Conservation (phyloP, 2,888 invertebrate genomes). For the Cataglyphis cursor region DNA sequence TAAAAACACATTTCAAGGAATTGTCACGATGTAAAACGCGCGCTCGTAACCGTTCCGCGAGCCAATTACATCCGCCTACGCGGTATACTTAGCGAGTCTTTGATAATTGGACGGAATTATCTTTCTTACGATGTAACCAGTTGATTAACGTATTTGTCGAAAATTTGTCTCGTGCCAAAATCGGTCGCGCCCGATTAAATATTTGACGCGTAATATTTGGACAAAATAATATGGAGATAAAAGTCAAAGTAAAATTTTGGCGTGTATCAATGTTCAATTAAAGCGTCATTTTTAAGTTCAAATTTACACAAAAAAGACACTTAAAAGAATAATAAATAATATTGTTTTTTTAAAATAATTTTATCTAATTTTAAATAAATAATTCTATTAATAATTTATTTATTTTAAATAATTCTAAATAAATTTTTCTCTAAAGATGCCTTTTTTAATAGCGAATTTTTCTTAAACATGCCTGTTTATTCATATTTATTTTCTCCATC, state of each 20-base stretch:
- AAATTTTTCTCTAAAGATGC: neutral
- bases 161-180: neutral
- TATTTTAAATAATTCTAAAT: too few relatives aligned
- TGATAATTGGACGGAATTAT: slow-evolving; percentile 68
- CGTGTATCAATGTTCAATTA: too few relatives aligned
- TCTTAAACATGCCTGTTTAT: neutral
- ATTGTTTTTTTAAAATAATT: neutral
- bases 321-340: neutral
- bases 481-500: neutral
- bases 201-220: neutral
- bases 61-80: slow-evolving; percentile 71
- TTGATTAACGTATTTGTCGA: slow-evolving; percentile 59
- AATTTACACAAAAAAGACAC: neutral
- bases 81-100: slow-evolving; percentile 65
- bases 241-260: neutral
- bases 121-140: slow-evolving; percentile 60
- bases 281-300: too few relatives aligned
- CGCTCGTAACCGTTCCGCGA: slow-evolving; percentile 60
- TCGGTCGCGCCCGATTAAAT: neutral
- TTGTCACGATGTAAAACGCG: slow-evolving; percentile 67
- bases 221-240: neutral
- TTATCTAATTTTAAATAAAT: too few relatives aligned
- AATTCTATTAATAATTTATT: too few relatives aligned
- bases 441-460: neutral
- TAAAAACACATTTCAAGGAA: slow-evolving; percentile 60